phyloP scores from a whole-genome alignment of 2,113 vertebrate species.

The rat (Rattus norvegicus) region GRCr8 NC_086026.1:41381001-41381500 shows the following conservation, averaged over 20 bases:
- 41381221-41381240: not conserved
- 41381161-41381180: conserved; percentile 27
- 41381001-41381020: rapidly evolving
- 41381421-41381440: too few relatives aligned
- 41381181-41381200: not conserved
- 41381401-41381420: not conserved
- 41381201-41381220: not conserved
- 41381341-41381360: not conserved
- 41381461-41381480: not conserved
- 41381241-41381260: not conserved
- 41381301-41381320: not conserved
- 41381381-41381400: rapidly evolving
- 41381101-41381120: not conserved
- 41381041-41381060: not conserved
- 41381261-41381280: not conserved
- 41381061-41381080: not conserved
- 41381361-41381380: not conserved
- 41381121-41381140: not conserved
- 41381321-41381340: not conserved
- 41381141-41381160: not conserved
- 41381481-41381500: not conserved
- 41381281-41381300: not conserved
- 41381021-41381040: not conserved
- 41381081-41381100: not conserved
- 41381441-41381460: not conserved